These are phyloP conservation scores for Lamellibrachia satsuma DNA, from an alignment of 2,888 invertebrate genomes.

Conservation along the genomic window DNA sequence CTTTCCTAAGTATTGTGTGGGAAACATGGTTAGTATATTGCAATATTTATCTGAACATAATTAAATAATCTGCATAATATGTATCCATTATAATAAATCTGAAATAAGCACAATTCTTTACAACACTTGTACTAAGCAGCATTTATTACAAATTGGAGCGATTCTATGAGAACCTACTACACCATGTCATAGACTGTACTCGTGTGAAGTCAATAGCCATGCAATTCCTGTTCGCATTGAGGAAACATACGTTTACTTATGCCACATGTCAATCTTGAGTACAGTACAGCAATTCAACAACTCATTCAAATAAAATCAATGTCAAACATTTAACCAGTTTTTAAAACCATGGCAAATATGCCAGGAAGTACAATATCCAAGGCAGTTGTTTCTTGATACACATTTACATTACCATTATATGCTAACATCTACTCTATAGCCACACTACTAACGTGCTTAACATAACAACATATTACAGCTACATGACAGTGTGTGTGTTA, in stretches of 20 bases:
- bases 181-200: slow-evolving; percentile 4
- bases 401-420: background rate
- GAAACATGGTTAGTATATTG: no score
- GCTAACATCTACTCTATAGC: background rate
- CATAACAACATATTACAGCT: background rate
- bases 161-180: background rate
- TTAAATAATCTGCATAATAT: no score
- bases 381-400: background rate
- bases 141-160: background rate
- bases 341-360: no score
- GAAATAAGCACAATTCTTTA: background rate
- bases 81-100: background rate
- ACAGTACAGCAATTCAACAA: background rate
- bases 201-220: background rate
- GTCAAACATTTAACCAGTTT: background rate
- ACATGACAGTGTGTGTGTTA: background rate
- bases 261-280: background rate
- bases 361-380: background rate
- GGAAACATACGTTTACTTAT: background rate
- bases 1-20: no score
- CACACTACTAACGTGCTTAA: background rate
- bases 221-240: background rate
- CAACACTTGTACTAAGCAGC: background rate
- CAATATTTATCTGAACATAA: no score
- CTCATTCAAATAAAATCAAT: slow-evolving; percentile 5